Evolutionary conservation across 2,113 vertebrate species (phyloP), one percentile per base, ranked within the genome.

Genomic region (Leptocoma aspasia): DNA sequence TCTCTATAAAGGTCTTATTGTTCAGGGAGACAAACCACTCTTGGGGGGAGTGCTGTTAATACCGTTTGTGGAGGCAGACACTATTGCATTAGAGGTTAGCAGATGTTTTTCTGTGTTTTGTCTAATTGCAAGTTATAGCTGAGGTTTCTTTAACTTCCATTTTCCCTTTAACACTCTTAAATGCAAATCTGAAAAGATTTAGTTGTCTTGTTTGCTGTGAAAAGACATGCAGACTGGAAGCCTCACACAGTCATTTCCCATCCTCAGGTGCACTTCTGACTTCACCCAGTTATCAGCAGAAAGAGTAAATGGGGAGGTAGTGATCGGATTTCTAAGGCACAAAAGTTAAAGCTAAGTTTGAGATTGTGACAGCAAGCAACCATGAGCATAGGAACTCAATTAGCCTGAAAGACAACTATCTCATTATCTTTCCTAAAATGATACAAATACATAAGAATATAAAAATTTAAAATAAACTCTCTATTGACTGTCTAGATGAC

Each of bases 391-490:
- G 97, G 92, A 97, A 97, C 97, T 98, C 97, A 97, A 97, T 98
- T 98, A 98, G 95, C 86, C 96, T 87, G 96, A 97, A 97, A 98
- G 98, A 97, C 97, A 98, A 97, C 97, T 94, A 94, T 97, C 97
- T 98, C 97, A 97, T 98, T 98, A 98, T 97, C 96, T 96, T 90
- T 45, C 94, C 96, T 35, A 54, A 97, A 98, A 96, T 95, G 96
- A 97, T 98, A 97, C 96, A 98, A 98, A 97, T 96, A 96, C 94
- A 76, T 86, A 95, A 95, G 94, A 97, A 97, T 97, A 97, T 97
- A 97, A 97, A 98, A 97, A 95, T 97, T 98, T 97, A 97, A 98
- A 98, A 98, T 98, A 98, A 98, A 98, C 96, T 98, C 97, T 97
- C 96, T 97, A 84, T 97, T 95, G 95, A 97, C 98, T 98, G 98